A percentile compares a stretch with the other conserved stretches of the same genome.
Evolutionary conservation across 2,888 invertebrate genomes (phyloP).

Genomic region (Tuberolachnus salignus): DNA sequence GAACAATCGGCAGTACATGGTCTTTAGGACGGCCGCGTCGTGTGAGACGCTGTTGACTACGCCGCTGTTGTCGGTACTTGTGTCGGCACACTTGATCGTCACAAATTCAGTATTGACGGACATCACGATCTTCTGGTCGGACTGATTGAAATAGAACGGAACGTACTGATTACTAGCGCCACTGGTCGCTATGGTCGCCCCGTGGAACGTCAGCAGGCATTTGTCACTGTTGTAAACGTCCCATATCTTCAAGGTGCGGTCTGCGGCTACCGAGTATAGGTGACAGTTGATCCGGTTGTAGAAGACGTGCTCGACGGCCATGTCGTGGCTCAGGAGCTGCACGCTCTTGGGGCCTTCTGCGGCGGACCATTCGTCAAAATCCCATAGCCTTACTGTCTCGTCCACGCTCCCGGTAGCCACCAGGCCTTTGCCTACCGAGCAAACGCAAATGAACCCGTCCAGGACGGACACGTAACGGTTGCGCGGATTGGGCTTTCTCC

Average conservation of each 20-base stretch:
- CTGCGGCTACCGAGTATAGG: conserved; percentile 29
- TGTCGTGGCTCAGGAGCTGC: not conserved
- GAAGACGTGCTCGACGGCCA: not conserved
- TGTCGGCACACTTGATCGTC: not conserved
- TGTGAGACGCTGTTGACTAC: conserved; percentile 61
- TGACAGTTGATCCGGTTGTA: not conserved
- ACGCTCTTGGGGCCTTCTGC: not conserved
- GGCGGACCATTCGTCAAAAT: no score
- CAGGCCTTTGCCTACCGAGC: not conserved
- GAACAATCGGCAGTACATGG: conserved; percentile 73
- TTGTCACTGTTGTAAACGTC: not conserved
- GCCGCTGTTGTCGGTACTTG: conserved; percentile 60
- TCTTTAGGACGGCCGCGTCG: conserved; percentile 57
- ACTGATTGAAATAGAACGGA: not conserved
- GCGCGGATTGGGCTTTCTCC: not conserved
- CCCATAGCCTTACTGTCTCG: not conserved
- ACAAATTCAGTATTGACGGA: not conserved
- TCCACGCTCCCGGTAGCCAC: conserved; percentile 17
- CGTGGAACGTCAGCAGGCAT: conserved; percentile 13
- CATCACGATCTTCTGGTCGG: not conserved
- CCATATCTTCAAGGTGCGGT: conserved; percentile 18
- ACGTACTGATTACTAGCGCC: not conserved
- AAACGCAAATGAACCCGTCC: not conserved
- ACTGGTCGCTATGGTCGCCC: not conserved
- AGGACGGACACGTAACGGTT: not conserved